Evolutionary conservation across 1,140 invertebrate species (phyloP).

Genomic region (Radopholus similis): DNA sequence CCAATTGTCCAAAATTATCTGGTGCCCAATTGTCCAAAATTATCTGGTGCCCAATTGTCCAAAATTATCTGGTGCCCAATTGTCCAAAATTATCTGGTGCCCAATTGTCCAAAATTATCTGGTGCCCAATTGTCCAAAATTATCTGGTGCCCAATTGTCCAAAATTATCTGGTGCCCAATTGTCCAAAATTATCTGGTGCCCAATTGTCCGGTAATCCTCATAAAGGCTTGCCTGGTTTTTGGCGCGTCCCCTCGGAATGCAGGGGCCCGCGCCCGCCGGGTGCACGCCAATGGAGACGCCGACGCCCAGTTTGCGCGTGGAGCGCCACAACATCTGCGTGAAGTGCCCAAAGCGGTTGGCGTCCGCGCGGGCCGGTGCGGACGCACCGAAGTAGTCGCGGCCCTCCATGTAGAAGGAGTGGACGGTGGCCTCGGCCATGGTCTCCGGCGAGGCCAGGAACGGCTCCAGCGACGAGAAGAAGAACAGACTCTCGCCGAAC

Average conservation of each 20-base stretch:
- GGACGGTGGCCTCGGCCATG: constrained; percentile 23
- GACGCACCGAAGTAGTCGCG: constrained; percentile 1
- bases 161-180: too few species aligned
- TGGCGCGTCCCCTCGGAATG: not conserved
- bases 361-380: not conserved
- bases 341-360: constrained; percentile 16
- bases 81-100: too few species aligned
- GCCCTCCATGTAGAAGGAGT: constrained; percentile 25
- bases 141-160: too few species aligned
- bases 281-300: constrained; percentile 2
- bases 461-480: constrained; percentile 16
- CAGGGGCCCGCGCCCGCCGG: not conserved
- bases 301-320: constrained; percentile 9
- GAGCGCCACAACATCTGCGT: constrained; percentile 27
- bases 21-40: too few species aligned
- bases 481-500: constrained; percentile 26
- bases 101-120: too few species aligned
- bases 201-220: too few species aligned
- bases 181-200: too few species aligned
- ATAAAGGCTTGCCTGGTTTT: too few species aligned
- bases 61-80: too few species aligned
- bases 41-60: too few species aligned
- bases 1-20: too few species aligned
- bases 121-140: too few species aligned
- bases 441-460: constrained; percentile 20